Percentiles rank a stretch among this genome's conserved stretches.
Conservation (phyloP, 2,888 invertebrate species). For the Perizoma flavofasciatum region DNA sequence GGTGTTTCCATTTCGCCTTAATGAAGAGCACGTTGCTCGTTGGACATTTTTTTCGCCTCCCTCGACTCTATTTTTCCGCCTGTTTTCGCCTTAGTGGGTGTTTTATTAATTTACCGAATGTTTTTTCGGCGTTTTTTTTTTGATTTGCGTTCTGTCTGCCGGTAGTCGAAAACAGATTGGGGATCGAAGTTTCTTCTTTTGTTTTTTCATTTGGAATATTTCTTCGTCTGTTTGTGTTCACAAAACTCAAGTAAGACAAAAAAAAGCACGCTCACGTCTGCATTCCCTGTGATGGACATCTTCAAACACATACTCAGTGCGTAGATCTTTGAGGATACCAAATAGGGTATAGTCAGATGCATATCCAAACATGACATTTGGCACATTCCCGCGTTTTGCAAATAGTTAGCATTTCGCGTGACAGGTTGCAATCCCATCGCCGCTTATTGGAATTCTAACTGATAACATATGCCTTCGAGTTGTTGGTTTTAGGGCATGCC, state of each 20-base stretch:
- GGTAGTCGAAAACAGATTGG: constrained; percentile 67
- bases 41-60: constrained; percentile 66
- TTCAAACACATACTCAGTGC: too few relatives aligned
- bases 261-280: too few relatives aligned
- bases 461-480: too few relatives aligned
- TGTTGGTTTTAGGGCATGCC: too few relatives aligned
- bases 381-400: too few relatives aligned
- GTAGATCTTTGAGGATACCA: too few relatives aligned
- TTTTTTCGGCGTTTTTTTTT: constrained; percentile 43
- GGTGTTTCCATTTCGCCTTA: constrained; percentile 75
- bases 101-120: constrained; percentile 75
- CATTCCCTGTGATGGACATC: too few relatives aligned
- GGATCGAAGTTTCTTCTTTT: constrained; percentile 37
- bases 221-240: constrained; percentile 1
- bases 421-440: too few relatives aligned
- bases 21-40: constrained; percentile 77
- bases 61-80: constrained; percentile 76
- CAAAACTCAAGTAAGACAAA: neutral
- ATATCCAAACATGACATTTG: too few relatives aligned
- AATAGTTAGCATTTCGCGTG: too few relatives aligned
- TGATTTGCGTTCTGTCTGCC: constrained; percentile 51
- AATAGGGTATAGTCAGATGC: too few relatives aligned
- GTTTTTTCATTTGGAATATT: constrained; percentile 21
- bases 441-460: too few relatives aligned
- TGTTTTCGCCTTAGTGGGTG: constrained; percentile 79